A percentile compares a stretch with the other conserved stretches of the same genome.
Evolutionary conservation across 2,797 vertebrate genomes (phyloP).

Genomic region (Dicrostonyx torquatus): DNA sequence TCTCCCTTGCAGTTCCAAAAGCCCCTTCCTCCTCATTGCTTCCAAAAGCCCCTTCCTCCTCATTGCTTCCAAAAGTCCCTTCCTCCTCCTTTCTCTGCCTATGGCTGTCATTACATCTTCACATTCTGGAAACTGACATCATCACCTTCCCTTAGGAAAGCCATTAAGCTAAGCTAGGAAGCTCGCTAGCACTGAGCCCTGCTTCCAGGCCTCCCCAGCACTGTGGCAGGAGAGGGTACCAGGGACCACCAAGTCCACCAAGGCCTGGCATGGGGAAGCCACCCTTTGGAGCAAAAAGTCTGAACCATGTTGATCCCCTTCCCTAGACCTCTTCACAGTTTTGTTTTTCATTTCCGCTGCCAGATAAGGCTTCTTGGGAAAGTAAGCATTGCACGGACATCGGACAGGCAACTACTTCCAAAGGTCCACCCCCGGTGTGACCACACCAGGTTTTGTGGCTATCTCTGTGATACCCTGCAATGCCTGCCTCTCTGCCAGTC

Average conservation of each 20-base stretch:
- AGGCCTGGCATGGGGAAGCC: accelerated
- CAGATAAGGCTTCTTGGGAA: background rate
- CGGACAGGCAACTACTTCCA: background rate
- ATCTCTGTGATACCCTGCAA: slow-evolving; percentile 54
- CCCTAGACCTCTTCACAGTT: background rate
- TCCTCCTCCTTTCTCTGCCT: background rate
- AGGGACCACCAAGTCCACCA: background rate
- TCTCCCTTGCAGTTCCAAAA: background rate
- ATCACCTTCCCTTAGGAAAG: background rate
- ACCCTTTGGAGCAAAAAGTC: background rate
- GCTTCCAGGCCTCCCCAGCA: accelerated
- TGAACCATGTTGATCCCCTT: accelerated
- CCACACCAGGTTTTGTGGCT: background rate
- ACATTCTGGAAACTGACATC: no score
- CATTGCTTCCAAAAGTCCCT: no score
- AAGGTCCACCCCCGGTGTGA: background rate
- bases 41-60: no score
- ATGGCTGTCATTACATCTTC: background rate
- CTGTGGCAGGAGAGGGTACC: background rate
- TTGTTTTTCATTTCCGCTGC: background rate
- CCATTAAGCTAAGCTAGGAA: background rate
- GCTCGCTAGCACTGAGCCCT: accelerated
- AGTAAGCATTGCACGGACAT: background rate
- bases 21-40: no score
- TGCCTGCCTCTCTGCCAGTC: slow-evolving; percentile 47